A percentile compares a stretch with the other conserved stretches of the same genome.
Conservation (phyloP, 2,888 invertebrate species). For the Brachyopa scutellaris region DNA sequence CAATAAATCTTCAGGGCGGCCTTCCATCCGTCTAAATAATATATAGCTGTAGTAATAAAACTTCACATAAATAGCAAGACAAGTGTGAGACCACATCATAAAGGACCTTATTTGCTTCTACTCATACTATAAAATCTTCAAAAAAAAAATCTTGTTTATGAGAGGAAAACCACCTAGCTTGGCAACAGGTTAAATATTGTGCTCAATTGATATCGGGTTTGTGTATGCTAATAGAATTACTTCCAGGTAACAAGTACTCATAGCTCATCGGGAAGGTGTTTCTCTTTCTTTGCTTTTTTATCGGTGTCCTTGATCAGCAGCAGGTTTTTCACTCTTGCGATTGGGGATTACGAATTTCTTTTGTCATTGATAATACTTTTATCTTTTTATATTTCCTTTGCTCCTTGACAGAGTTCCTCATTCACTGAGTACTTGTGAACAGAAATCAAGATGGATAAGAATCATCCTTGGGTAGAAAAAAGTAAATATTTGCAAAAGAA, state of each 20-base stretch:
- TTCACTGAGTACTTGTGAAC: neutral
- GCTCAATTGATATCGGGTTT: no score
- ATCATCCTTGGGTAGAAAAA: constrained; percentile 4
- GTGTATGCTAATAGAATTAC: no score
- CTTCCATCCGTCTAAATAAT: constrained; percentile 1
- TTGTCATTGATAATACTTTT: constrained; percentile 18
- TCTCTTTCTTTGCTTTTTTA: neutral
- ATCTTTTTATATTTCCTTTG: neutral
- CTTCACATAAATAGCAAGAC: neutral
- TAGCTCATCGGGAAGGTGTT: no score
- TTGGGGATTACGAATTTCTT: neutral
- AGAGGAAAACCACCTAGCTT: no score
- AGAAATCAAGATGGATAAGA: constrained; percentile 12
- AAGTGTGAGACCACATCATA: constrained; percentile 5
- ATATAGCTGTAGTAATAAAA: constrained; percentile 6
- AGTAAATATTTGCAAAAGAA: no score
- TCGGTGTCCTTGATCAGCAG: constrained; percentile 17
- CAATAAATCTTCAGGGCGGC: constrained; percentile 20
- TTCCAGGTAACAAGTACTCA: no score
- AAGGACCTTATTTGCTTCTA: neutral
- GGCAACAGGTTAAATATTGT: no score
- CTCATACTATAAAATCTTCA: neutral
- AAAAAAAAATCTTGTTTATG: no score
- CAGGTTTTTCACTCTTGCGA: neutral
- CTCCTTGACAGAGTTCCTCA: neutral